A percentile compares a stretch with the other conserved stretches of the same genome.
These are phyloP conservation scores for Papilio demoleus DNA, from an alignment of 2,888 invertebrate species.

Conservation along the genomic window DNA sequence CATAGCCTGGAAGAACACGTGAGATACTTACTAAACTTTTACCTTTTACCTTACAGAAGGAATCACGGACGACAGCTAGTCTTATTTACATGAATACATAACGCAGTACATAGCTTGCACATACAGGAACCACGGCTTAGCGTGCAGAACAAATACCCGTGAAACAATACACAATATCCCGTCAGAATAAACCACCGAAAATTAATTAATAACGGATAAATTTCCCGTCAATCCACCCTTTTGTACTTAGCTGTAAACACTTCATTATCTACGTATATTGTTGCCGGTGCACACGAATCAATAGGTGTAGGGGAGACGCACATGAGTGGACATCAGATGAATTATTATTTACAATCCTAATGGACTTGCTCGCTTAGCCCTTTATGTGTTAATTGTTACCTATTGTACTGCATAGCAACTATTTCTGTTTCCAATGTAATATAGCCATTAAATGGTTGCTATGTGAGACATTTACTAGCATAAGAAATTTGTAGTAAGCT, in stretches of 20 bases:
- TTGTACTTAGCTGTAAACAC: slow-evolving; percentile 43
- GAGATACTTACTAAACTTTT: too few species aligned
- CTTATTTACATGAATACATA: not conserved
- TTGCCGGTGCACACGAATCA: slow-evolving; percentile 47
- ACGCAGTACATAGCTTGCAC: not conserved
- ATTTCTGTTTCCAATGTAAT: not conserved
- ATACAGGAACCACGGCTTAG: slow-evolving; percentile 17
- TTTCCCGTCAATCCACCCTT: slow-evolving; percentile 45
- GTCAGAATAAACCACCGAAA: slow-evolving; percentile 29
- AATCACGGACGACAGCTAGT: too few species aligned
- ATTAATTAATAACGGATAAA: slow-evolving; percentile 42
- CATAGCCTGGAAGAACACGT: too few species aligned
- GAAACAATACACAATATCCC: slow-evolving; percentile 11
- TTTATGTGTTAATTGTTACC: slow-evolving; percentile 34
- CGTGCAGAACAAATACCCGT: slow-evolving; percentile 1
- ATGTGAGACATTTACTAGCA: too few species aligned
- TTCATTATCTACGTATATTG: slow-evolving; percentile 50
- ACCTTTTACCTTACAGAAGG: too few species aligned
- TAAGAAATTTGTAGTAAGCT: too few species aligned
- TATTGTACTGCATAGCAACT: slow-evolving; percentile 3
- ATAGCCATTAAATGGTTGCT: too few species aligned
- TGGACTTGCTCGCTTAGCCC: slow-evolving; percentile 37
- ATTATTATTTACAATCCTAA: slow-evolving; percentile 50
- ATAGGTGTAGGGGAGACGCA: slow-evolving; percentile 52
- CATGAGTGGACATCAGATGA: slow-evolving; percentile 57